Conservation (phyloP, 2,888 invertebrate species). For the Philaethria dido region DNA sequence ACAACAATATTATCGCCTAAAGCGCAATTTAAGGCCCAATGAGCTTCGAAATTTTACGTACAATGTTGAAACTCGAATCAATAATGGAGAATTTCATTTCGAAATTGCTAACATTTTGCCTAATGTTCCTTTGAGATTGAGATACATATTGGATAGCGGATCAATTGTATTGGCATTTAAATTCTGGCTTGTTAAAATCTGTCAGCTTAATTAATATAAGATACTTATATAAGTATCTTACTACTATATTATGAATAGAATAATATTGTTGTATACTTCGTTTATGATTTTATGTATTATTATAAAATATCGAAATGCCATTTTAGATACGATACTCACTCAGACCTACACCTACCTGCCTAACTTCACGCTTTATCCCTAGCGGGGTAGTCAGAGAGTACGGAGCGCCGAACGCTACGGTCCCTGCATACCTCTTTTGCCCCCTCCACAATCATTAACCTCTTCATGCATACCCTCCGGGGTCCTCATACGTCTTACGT, state of each 20-base stretch:
- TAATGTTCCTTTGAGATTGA: constrained; percentile 35
- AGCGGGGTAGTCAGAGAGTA: no score
- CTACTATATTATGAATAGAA: neutral
- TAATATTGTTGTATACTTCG: no score
- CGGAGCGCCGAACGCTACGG: no score
- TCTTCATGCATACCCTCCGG: no score
- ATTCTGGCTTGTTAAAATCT: constrained; percentile 17
- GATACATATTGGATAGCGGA: constrained; percentile 32
- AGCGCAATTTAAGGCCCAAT: constrained; percentile 62
- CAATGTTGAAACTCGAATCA: constrained; percentile 44
- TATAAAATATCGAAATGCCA: no score
- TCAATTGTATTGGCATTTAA: constrained; percentile 34
- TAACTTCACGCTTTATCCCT: no score
- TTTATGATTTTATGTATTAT: no score
- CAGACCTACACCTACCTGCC: no score
- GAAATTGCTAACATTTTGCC: constrained; percentile 37
- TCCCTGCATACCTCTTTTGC: no score
- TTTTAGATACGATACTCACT: no score
- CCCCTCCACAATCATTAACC: no score
- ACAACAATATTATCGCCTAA: constrained; percentile 62
- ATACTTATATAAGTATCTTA: neutral
- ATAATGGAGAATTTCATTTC: constrained; percentile 46
- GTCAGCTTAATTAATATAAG: constrained; percentile 18
- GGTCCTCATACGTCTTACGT: no score
- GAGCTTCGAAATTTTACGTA: constrained; percentile 57